Evolutionary conservation across 2,113 vertebrate species (phyloP), one percentile per base, ranked within the genome.

Genomic region (Paedocypris sp.): DNA sequence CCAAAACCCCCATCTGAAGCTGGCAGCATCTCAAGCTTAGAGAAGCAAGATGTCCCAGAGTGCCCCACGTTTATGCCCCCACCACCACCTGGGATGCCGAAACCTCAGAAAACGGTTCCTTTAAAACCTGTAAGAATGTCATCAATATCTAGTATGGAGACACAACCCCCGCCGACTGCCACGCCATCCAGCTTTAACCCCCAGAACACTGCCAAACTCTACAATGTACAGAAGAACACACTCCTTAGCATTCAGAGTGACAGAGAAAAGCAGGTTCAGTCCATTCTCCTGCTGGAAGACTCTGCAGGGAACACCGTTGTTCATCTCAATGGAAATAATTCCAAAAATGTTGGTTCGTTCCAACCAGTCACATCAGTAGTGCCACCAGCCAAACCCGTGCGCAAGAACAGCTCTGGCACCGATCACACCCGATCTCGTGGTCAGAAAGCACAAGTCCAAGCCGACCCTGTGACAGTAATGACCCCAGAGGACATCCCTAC

Each of bases 151-250:
- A 81, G 1, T 38, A 1, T 63, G 5, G 83, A 84, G 18, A 22
- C 62, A 7, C 71, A 73, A 26, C 46, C 52, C 15, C 26, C 73
- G 6, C 78, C 79, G 13, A 15, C 75, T 35, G 66, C 61, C 29
- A 72, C 71, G 20, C 65, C 63, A 9, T 88, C 84, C 38, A 85
- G 81, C 48, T 89, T 89, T 67, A 88, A 84, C 60, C 84, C 85
- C 6, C 80, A 81, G 56, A 76, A 79, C 53, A 75, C 76, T 48
- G 81, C 83, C 23, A 88, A 84, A 32, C 54, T 85, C 29, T 83
- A 80, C 59, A 70, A 16, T 25, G 36, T 75, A 29, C 72, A 79
- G 11, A 75, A 80, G 5, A 53, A 65, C 9, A 65, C 81, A 6
- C 8, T 77, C 13, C 59, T 80, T 4, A 52, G 36, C 2, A 53